phyloP scores from a whole-genome alignment of 2,113 vertebrate genomes.

The Ictidomys tridecemlineatus region DNA sequence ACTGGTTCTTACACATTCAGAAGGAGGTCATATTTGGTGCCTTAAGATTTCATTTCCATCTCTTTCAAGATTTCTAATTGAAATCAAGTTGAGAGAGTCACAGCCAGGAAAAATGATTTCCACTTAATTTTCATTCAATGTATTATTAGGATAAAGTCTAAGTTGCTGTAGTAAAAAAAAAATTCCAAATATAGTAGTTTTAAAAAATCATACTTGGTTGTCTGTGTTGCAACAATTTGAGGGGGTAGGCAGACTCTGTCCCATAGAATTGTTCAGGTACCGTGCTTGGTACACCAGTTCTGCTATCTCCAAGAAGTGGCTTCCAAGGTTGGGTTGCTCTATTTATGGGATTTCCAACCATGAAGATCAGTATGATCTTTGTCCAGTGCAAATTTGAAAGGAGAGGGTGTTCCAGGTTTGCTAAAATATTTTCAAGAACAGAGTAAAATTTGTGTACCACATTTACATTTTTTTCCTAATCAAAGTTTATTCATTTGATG shows the following conservation, averaged over 20 bases:
- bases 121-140: neutral
- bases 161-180: neutral
- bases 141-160: neutral
- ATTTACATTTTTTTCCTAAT: neutral
- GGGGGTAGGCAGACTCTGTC: neutral
- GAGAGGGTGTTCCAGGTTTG: neutral
- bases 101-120: neutral
- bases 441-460: neutral
- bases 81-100: constrained; percentile 44
- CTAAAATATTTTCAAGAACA: neutral
- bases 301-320: neutral
- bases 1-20: neutral
- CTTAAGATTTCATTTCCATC: constrained; percentile 2
- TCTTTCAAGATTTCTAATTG: constrained; percentile 39
- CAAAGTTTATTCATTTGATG: neutral
- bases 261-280: neutral
- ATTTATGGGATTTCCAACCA: neutral
- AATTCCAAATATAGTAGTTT: neutral
- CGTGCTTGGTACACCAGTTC: neutral
- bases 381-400: neutral
- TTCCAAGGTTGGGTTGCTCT: neutral
- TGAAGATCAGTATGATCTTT: neutral
- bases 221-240: neutral
- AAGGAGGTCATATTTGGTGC: neutral
- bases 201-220: neutral